Conservation (phyloP, 2,888 invertebrate species). For the Pandemis heparana region DNA sequence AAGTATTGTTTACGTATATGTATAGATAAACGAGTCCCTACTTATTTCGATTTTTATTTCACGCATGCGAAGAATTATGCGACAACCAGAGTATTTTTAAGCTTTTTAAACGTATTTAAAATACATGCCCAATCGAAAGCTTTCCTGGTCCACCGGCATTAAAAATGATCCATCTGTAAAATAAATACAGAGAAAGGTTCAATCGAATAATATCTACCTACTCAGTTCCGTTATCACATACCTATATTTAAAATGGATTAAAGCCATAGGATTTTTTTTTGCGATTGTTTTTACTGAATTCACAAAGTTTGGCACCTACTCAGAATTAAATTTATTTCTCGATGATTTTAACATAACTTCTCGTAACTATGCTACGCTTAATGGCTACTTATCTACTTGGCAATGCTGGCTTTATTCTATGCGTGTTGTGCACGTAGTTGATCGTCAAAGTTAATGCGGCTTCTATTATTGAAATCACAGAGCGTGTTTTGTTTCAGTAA, state of each 20-base stretch:
- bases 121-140: no score
- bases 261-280: background rate
- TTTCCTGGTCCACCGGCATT: no score
- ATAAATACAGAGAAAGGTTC: background rate
- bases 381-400: background rate
- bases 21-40: no score
- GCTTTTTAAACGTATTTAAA: background rate
- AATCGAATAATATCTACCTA: background rate
- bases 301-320: background rate
- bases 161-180: background rate
- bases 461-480: slow-evolving; percentile 8
- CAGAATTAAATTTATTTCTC: background rate
- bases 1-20: no score
- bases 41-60: background rate
- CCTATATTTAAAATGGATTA: no score
- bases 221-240: no score
- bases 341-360: background rate
- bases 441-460: background rate
- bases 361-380: background rate
- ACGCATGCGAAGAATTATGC: background rate
- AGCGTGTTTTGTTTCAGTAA: slow-evolving; percentile 65
- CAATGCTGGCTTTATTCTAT: background rate
- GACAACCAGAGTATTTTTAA: no score
- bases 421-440: background rate
- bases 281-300: background rate